These are phyloP conservation scores for Bathynomus jamesi DNA, from an alignment of 1,140 invertebrate species.

Conservation along the genomic window DNA sequence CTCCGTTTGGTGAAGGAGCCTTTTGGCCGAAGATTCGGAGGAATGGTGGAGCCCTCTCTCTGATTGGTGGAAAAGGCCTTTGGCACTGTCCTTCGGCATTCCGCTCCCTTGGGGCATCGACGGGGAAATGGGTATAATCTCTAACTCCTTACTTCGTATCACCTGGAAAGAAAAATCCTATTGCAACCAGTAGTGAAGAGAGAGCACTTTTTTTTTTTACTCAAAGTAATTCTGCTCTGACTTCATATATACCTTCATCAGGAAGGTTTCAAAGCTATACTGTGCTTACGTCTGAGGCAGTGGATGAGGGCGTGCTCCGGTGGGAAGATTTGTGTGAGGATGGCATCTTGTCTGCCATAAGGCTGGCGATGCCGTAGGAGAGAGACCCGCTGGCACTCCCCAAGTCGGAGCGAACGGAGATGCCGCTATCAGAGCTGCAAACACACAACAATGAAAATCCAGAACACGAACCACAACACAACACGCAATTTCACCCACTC, in stretches of 20 bases:
- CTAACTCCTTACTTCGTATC: conserved; percentile 36
- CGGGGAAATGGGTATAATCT: conserved; percentile 37
- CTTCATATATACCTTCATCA: too few relatives aligned
- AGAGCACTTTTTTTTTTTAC: too few relatives aligned
- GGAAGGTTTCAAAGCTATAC: too few relatives aligned
- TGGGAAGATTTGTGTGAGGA: neutral
- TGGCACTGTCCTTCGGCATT: conserved; percentile 13
- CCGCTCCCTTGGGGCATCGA: conserved; percentile 16
- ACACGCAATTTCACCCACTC: too few relatives aligned
- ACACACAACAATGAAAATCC: too few relatives aligned
- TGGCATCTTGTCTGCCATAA: conserved; percentile 27
- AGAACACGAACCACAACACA: too few relatives aligned
- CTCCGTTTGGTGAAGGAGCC: neutral
- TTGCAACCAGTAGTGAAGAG: too few relatives aligned
- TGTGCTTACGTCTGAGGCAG: neutral
- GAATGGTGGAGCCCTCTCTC: neutral
- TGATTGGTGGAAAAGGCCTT: conserved; percentile 9
- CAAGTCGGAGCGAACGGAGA: neutral
- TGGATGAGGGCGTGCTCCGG: conserved; percentile 12
- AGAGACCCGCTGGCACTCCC: conserved; percentile 16
- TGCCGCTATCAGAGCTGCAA: neutral
- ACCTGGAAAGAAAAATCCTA: conserved; percentile 29
- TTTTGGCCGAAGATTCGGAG: neutral
- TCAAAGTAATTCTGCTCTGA: too few relatives aligned
- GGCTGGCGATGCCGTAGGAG: conserved; percentile 35